Evolutionary conservation across 2,113 vertebrate genomes (phyloP).

Genomic region (Catharus bicknelli): DNA sequence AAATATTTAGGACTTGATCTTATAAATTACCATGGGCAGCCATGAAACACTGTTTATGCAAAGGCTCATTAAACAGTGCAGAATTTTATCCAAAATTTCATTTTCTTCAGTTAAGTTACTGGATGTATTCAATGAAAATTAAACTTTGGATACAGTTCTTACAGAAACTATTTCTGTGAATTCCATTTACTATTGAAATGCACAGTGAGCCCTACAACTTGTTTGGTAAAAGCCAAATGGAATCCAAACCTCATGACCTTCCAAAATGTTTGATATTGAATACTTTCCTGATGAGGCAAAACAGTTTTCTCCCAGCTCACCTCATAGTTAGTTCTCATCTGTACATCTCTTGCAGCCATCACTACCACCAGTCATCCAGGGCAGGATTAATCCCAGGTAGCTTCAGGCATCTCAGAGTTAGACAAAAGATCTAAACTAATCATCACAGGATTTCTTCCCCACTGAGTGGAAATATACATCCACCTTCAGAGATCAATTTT

Average conservation of each 20-base stretch:
- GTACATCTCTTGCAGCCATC: neutral
- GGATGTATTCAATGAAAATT: neutral
- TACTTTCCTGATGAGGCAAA: neutral
- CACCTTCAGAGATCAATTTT: neutral
- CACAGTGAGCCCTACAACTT: neutral
- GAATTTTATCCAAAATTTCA: neutral
- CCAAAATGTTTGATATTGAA: neutral
- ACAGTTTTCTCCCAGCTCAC: neutral
- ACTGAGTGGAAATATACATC: neutral
- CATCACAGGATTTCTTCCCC: neutral
- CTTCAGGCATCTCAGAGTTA: neutral
- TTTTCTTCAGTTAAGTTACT: neutral
- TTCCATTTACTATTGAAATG: neutral
- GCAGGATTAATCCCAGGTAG: neutral
- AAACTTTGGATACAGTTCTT: neutral
- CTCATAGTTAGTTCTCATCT: neutral
- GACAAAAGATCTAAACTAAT: neutral
- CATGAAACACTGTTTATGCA: neutral
- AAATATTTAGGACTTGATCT: neutral
- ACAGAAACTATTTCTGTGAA: neutral
- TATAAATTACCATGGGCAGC: neutral
- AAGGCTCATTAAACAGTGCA: neutral
- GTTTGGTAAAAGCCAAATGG: neutral
- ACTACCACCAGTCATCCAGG: neutral
- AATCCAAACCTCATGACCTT: neutral